Conservation (phyloP, 2,888 invertebrate genomes). For the Yponomeuta plumbellus region DNA sequence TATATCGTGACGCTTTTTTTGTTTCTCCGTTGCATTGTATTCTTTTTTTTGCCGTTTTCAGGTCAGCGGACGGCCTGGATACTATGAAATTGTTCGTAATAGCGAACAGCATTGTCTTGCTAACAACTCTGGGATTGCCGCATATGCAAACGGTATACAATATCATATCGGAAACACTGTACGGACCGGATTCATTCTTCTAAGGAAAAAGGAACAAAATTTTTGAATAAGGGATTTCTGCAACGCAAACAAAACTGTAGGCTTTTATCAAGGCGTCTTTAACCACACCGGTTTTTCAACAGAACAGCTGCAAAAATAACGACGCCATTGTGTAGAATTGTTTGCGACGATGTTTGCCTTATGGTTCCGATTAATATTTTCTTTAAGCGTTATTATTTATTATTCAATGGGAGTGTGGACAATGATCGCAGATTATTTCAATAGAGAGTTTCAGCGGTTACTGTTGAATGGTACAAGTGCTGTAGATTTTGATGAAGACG, state of each 20-base stretch:
- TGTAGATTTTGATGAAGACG: constrained; percentile 24
- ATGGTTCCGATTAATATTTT: constrained; percentile 78
- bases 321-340: too few relatives aligned
- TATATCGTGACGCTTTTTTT: background rate
- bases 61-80: constrained; percentile 80
- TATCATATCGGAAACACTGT: constrained; percentile 70
- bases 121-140: constrained; percentile 85
- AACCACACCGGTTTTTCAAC: too few relatives aligned
- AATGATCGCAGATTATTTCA: constrained; percentile 85
- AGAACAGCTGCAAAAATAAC: too few relatives aligned
- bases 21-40: background rate
- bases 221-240: background rate
- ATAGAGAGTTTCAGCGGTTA: constrained; percentile 80
- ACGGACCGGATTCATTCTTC: constrained; percentile 44
- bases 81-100: constrained; percentile 89
- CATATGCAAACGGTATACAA: constrained; percentile 78
- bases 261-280: too few relatives aligned
- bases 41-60: constrained; percentile 38
- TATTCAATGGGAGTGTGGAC: constrained; percentile 83
- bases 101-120: constrained; percentile 83
- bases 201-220: constrained; percentile 14
- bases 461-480: constrained; percentile 56
- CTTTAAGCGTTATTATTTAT: constrained; percentile 82
- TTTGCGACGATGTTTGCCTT: constrained; percentile 74
- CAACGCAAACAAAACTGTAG: too few relatives aligned